Conservation (phyloP, 2,797 vertebrate genomes). For the Morelia viridis region DNA sequence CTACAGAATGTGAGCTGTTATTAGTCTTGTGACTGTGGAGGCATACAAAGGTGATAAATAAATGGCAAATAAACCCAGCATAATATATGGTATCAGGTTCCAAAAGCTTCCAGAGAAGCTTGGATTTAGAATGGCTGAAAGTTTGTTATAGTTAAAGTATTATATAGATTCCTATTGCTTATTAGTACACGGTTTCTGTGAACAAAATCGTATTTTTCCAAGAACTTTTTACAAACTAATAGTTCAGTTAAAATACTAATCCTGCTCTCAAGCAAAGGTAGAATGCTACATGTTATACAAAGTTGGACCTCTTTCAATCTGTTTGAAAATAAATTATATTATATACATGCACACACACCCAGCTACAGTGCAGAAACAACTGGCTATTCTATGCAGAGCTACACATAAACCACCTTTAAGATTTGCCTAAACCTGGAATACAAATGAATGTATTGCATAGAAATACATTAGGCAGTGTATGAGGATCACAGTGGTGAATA, state of each 20-base stretch:
- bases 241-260: background rate
- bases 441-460: background rate
- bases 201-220: background rate
- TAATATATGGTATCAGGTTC: too few relatives aligned
- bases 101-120: too few relatives aligned
- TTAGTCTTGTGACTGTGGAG: too few relatives aligned
- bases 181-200: background rate
- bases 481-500: background rate
- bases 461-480: background rate
- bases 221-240: background rate
- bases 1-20: too few relatives aligned
- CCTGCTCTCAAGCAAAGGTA: background rate
- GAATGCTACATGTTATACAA: background rate
- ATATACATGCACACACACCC: background rate
- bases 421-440: background rate
- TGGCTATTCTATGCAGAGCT: background rate
- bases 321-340: background rate
- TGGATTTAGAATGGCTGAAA: too few relatives aligned
- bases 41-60: too few relatives aligned
- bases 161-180: background rate
- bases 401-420: background rate
- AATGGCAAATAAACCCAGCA: too few relatives aligned
- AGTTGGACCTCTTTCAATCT: background rate
- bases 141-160: too few relatives aligned
- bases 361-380: background rate